Base-by-base conservation (phyloP, 2,113 vertebrate species). In the Hemichromis elongatus region DNA sequence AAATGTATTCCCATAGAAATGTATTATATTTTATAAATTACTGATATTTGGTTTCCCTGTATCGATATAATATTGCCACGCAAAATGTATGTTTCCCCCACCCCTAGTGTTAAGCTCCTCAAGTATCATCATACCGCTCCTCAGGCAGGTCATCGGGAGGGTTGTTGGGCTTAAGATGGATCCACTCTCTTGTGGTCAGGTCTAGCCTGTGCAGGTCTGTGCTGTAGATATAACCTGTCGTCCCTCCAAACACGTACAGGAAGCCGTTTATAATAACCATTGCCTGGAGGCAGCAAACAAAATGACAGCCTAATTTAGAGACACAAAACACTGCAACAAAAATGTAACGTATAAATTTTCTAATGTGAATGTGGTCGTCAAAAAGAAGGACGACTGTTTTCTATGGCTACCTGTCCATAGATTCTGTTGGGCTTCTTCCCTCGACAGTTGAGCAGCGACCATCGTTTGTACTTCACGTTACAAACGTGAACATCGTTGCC, bases 251-350 rank as follows among this genome's bases (percentile, higher is more conserved):
- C 45, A 99, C 98, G 2, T 99, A 99, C 4, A 99, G 96, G 84
- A 97, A 98, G 5, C 98, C 98, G 0, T 98, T 98, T 94, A 99
- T 99, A 91, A 99, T 99, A 80, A 98, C 97, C 99, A 99, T 99
- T 4, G 99, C 99, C 99, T 99, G 86, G 45, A 63, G 21, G 24
- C 37, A 40, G 28, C 50, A 66, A 86, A 80, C 12, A 3, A 86
- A 52, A 13, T 16, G 9, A 9, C 10, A 80, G 14, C n/a, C n/a
- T n/a, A n/a, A n/a, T n/a, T n/a, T n/a, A n/a, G n/a, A n/a, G n/a
- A n/a, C n/a, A 50, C 24, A 3, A 77, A 83, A 59, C 26, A 59
- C 3, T 19, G 47, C 19, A 57, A 7, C 8, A 35, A 9, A 78
- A 16, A 47, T 56, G 7, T 24, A 5, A 11, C 13, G 8, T 16